Evolutionary conservation across 2,888 invertebrate genomes (phyloP).

Genomic region (Mechanitis messenoides): DNA sequence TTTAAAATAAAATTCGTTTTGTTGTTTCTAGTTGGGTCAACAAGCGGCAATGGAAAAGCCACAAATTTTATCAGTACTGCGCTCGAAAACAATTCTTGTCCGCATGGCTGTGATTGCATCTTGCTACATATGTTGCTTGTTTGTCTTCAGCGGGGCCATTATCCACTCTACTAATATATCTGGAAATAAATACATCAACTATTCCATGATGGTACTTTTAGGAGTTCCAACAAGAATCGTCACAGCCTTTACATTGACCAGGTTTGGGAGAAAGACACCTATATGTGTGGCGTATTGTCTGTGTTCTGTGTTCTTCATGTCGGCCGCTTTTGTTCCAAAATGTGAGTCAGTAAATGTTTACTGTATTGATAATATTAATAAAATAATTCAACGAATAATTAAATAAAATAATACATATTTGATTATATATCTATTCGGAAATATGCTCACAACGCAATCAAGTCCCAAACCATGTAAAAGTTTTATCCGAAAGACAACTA

Average conservation of each 20-base stretch:
- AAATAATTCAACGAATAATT: conserved; percentile 2
- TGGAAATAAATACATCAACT: conserved; percentile 86
- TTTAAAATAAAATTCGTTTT: neutral
- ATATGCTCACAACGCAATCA: no score
- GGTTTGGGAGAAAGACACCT: conserved; percentile 74
- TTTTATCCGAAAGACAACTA: no score
- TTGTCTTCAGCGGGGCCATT: conserved; percentile 86
- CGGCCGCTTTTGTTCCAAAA: conserved; percentile 73
- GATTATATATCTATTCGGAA: no score
- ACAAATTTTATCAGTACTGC: conserved; percentile 46
- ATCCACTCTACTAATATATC: conserved; percentile 84
- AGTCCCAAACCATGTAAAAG: no score
- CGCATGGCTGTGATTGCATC: conserved; percentile 59
- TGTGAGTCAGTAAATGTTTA: conserved; percentile 47
- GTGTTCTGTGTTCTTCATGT: conserved; percentile 72
- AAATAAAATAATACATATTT: neutral
- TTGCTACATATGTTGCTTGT: conserved; percentile 84
- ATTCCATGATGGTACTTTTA: conserved; percentile 79
- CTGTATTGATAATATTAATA: no score
- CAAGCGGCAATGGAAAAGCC: conserved; percentile 29
- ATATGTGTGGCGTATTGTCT: conserved; percentile 61
- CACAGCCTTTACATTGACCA: conserved; percentile 76
- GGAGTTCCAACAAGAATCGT: conserved; percentile 78
- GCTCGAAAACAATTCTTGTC: conserved; percentile 51
- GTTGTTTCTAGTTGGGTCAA: conserved; percentile 36